These are phyloP conservation scores for Malacosoma neustria DNA, from an alignment of 2,888 invertebrate species.

Conservation along the genomic window DNA sequence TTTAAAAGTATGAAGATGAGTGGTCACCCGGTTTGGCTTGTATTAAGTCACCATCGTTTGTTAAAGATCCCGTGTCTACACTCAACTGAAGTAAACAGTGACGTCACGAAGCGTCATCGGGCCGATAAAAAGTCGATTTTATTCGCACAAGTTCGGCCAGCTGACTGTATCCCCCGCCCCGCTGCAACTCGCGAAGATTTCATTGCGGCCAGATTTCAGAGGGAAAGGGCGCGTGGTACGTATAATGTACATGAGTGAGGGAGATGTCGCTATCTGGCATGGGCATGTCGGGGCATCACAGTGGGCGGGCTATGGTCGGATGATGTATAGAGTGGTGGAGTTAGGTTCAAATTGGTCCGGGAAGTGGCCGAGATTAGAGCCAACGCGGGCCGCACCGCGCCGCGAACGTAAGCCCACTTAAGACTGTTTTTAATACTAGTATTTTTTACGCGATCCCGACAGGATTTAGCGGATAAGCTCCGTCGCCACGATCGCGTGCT, in stretches of 20 bases:
- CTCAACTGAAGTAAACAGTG: slow-evolving; percentile 65
- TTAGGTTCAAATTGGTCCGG: slow-evolving; percentile 84
- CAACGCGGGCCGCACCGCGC: slow-evolving; percentile 78
- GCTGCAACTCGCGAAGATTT: slow-evolving; percentile 52
- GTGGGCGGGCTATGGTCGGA: slow-evolving; percentile 71
- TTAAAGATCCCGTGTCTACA: slow-evolving; percentile 45
- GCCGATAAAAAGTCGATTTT: slow-evolving; percentile 74
- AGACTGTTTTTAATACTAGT: slow-evolving; percentile 84
- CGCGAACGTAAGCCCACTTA: slow-evolving; percentile 80
- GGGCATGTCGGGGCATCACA: slow-evolving; percentile 42
- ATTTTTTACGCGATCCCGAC: slow-evolving; percentile 75
- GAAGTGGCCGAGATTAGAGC: slow-evolving; percentile 84
- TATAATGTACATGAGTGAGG: slow-evolving; percentile 20
- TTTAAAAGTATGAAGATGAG: too few relatives aligned
- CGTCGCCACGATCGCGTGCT: slow-evolving; percentile 69
- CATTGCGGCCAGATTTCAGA: slow-evolving; percentile 62
- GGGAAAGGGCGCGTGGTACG: slow-evolving; percentile 31
- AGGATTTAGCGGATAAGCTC: slow-evolving; percentile 73
- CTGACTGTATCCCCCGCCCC: slow-evolving; percentile 60
- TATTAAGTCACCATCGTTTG: slow-evolving; percentile 36
- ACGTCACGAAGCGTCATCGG: slow-evolving; percentile 72
- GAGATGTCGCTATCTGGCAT: slow-evolving; percentile 38
- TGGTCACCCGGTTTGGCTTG: too few relatives aligned
- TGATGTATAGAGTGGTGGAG: slow-evolving; percentile 85
- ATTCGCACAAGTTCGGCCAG: slow-evolving; percentile 73